Base-by-base conservation (phyloP, 2,113 vertebrate genomes). In the Thomomys bottae region DNA sequence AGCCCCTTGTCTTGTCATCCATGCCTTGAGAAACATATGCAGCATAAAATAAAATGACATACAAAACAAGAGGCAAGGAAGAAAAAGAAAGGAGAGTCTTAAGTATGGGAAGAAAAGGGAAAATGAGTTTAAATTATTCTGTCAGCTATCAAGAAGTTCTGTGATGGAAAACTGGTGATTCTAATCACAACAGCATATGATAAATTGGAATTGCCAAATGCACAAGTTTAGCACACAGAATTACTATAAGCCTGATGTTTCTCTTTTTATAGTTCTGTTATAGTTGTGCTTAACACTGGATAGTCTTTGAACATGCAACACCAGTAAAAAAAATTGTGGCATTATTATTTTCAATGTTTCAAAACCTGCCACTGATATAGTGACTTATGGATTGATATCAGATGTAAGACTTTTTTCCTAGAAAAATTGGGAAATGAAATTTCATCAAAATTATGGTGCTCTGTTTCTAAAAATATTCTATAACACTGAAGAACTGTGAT, bases 261-360 rank as follows among this genome's bases (percentile, higher is more conserved):
- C 57, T 72, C 14, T 94, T 11, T 95, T 87, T 92, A 49, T 68
- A 89, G 70, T 9, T 87, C 84, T 90, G 64, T 24, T 72, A 34
- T 84, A 59, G 72, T 63, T 92, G 30, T 73, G 34, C 38, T 59
- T 94, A 78, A 54, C 64, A 24, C 32, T 21, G 76, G 63, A 45
- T 92, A 45, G 32, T 76, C 71, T 86, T 42, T 63, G 45, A 88
- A 20, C 23, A 59, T 45, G 11, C 6, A 84, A 20, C 70, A 6
- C 32, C 77, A 73, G 2, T 84, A 76, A 87, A 76, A 78, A 68
- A 90, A 90, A 90, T 28, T 34, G 42, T 75, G 32, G 26, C 75
- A 77, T 14, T 76, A 20, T 86, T 80, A 40, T 79, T 32, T 89
- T 83, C 76, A 75, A 64, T 49, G 6, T 40, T 83, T 86, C 70